Percentiles rank a stretch among this genome's conserved stretches.
phyloP scores from a whole-genome alignment of 2,888 invertebrate species.

The Pandemis corylana region DNA sequence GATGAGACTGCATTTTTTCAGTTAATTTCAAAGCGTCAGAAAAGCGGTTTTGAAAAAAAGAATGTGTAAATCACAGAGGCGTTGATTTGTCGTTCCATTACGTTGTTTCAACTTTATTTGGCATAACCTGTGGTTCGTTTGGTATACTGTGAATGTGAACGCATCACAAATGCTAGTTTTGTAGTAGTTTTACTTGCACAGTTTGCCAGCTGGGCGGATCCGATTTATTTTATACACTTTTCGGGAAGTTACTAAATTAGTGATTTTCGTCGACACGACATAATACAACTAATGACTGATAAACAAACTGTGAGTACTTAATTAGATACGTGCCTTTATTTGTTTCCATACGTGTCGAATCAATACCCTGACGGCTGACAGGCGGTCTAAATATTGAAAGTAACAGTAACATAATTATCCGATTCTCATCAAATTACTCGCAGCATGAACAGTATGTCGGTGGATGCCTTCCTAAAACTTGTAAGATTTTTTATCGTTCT shows the following conservation, averaged over 20 bases:
- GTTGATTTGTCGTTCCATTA: background rate
- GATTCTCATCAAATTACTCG: constrained; percentile 25
- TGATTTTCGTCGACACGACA: constrained; percentile 26
- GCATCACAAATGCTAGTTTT: constrained; percentile 32
- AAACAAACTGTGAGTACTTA: constrained; percentile 53
- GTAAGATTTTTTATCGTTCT: background rate
- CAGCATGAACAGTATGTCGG: constrained; percentile 9
- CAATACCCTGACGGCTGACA: constrained; percentile 58
- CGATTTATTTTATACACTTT: constrained; percentile 59
- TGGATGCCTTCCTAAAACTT: background rate
- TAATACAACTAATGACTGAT: constrained; percentile 43
- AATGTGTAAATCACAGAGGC: background rate
- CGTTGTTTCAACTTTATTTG: background rate
- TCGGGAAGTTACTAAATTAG: constrained; percentile 5
- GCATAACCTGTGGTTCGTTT: constrained; percentile 24
- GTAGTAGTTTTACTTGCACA: constrained; percentile 44
- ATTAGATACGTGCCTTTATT: constrained; percentile 44
- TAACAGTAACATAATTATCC: constrained; percentile 51
- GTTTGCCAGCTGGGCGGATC: constrained; percentile 81
- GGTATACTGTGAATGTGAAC: constrained; percentile 31
- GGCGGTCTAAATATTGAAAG: constrained; percentile 57
- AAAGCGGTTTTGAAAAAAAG: background rate
- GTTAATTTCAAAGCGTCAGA: no score
- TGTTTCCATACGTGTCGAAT: constrained; percentile 54
- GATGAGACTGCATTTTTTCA: no score